A percentile compares a stretch with the other conserved stretches of the same genome.
Evolutionary conservation across 1,140 invertebrate genomes (phyloP).

Genomic region (Apis laboriosa): DNA sequence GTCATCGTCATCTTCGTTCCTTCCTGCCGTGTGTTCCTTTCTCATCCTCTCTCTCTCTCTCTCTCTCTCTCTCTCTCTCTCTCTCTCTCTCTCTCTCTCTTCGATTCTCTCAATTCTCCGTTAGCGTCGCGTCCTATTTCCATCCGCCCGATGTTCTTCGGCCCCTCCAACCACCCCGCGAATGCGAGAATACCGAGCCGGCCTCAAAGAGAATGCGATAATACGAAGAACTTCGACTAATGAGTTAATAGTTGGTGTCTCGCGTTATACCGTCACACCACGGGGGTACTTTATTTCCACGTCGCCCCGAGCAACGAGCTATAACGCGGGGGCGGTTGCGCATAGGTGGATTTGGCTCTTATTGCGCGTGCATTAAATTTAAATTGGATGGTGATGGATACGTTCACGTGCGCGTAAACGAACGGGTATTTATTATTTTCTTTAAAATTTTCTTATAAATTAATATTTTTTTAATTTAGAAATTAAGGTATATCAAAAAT

Average conservation of each 20-base stretch:
- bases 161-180: constrained; percentile 19
- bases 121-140: constrained; percentile 60
- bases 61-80: constrained; percentile 54
- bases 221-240: constrained; percentile 79
- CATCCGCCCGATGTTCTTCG: constrained; percentile 45
- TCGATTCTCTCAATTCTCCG: constrained; percentile 51
- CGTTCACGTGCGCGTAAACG: too few species aligned
- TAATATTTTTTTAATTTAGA: too few species aligned
- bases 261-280: constrained; percentile 63
- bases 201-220: constrained; percentile 79
- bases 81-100: constrained; percentile 34
- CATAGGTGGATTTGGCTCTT: too few species aligned
- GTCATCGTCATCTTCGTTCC: constrained; percentile 43
- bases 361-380: too few species aligned
- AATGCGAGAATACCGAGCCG: constrained; percentile 68
- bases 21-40: constrained; percentile 11
- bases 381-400: too few species aligned
- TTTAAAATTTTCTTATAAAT: too few species aligned
- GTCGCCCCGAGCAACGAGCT: constrained; percentile 66
- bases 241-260: constrained; percentile 79
- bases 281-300: constrained; percentile 64
- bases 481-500: too few species aligned
- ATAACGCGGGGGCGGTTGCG: constrained; percentile 54
- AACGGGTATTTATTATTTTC: too few species aligned
- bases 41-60: not conserved